Conservation (phyloP, 2,113 vertebrate genomes). For the Semnornis frantzii region DNA sequence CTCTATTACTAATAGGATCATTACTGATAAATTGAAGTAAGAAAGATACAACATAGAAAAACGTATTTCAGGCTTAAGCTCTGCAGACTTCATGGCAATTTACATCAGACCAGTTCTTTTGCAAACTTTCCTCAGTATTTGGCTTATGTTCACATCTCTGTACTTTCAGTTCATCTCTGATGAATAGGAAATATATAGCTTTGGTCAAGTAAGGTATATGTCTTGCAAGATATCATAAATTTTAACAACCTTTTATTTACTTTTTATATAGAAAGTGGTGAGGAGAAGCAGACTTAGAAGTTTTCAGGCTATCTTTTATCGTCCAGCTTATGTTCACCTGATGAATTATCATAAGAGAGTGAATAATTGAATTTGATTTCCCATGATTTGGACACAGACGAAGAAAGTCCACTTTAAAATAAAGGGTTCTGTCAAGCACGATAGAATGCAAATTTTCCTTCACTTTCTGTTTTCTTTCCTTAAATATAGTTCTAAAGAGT, state of each 20-base stretch:
- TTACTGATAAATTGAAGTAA: neutral
- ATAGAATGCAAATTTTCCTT: neutral
- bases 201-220: neutral
- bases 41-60: neutral
- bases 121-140: neutral
- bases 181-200: neutral
- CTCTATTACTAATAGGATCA: neutral
- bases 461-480: neutral
- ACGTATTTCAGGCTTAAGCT: neutral
- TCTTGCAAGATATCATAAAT: neutral
- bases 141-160: neutral
- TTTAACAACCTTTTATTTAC: neutral
- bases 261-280: neutral
- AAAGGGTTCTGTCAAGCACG: neutral
- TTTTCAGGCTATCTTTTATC: neutral
- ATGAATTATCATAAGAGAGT: neutral
- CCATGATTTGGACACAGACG: neutral
- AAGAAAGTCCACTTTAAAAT: slow-evolving; percentile 4
- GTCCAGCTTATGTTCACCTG: neutral
- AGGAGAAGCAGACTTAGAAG: neutral
- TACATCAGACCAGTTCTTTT: neutral
- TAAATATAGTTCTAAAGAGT: neutral
- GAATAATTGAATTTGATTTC: slow-evolving; percentile 10
- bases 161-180: neutral
- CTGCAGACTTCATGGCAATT: neutral